Evolutionary conservation across 2,797 vertebrate species (phyloP).

Genomic region (Okamejei kenojei): DNA sequence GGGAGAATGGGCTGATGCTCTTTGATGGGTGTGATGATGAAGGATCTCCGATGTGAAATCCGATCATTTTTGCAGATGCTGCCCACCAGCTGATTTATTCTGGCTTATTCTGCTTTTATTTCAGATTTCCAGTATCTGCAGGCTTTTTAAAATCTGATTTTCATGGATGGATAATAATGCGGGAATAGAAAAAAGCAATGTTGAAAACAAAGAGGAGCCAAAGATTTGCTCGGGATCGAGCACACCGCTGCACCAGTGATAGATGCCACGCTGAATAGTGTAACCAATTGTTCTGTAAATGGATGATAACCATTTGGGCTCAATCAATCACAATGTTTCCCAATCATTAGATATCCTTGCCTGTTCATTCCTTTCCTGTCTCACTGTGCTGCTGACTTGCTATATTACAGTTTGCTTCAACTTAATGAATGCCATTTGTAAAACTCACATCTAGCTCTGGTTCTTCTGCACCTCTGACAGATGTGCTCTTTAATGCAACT

Average conservation of each 20-base stretch:
- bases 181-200: not conserved
- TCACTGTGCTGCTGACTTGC: conserved; percentile 9
- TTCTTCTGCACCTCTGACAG: conserved; percentile 60
- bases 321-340: conserved; percentile 31
- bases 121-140: no score
- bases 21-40: no score
- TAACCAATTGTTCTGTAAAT: conserved; percentile 31
- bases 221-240: not conserved
- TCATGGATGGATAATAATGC: no score
- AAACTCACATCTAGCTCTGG: conserved; percentile 49
- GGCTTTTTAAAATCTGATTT: no score
- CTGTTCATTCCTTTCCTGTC: conserved; percentile 25
- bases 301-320: conserved; percentile 19
- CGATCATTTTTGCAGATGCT: no score
- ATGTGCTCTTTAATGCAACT: conserved; percentile 60
- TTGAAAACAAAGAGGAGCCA: not conserved
- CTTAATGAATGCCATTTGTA: conserved; percentile 65
- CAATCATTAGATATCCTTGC: conserved; percentile 27
- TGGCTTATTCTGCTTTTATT: no score
- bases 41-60: no score
- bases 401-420: conserved; percentile 43
- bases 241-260: not conserved
- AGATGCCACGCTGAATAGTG: not conserved
- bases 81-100: no score
- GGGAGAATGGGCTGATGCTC: no score